Conservation (phyloP, 2,888 invertebrate species). For the Sturmia bella region DNA sequence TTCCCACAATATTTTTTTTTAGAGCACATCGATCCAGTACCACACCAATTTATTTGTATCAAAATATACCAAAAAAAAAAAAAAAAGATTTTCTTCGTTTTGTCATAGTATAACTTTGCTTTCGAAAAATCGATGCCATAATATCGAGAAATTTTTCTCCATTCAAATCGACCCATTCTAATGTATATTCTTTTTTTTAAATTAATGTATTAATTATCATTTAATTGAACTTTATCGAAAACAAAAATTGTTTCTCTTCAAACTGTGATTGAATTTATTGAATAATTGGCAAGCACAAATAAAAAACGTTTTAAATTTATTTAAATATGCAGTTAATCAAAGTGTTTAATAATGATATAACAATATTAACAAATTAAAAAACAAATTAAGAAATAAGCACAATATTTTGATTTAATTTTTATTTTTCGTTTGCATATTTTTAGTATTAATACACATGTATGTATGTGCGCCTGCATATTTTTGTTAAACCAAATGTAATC, state of each 20-base stretch:
- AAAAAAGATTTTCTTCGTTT: too few relatives aligned
- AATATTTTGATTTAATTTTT: not conserved
- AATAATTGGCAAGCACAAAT: constrained; percentile 22
- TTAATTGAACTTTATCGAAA: not conserved
- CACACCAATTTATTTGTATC: too few relatives aligned
- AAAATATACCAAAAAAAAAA: too few relatives aligned
- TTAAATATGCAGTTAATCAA: constrained; percentile 37
- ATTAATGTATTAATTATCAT: not conserved
- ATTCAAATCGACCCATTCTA: too few relatives aligned
- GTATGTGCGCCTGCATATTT: too few relatives aligned
- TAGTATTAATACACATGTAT: constrained; percentile 13
- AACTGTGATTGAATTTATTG: constrained; percentile 21
- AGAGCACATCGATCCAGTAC: too few relatives aligned
- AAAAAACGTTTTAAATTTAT: constrained; percentile 30
- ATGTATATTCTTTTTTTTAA: too few relatives aligned
- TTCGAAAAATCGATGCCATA: too few relatives aligned
- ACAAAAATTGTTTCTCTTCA: too few relatives aligned
- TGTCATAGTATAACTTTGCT: too few relatives aligned
- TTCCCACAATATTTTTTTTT: too few relatives aligned
- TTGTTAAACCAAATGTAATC: constrained; percentile 50
- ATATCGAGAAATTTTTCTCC: too few relatives aligned
- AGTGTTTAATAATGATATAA: constrained; percentile 27
- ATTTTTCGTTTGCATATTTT: not conserved
- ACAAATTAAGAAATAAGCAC: constrained; percentile 14
- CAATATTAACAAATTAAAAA: constrained; percentile 22